phyloP scores from a whole-genome alignment of 2,888 invertebrate species.

The Caenorhabditis sp. region DNA sequence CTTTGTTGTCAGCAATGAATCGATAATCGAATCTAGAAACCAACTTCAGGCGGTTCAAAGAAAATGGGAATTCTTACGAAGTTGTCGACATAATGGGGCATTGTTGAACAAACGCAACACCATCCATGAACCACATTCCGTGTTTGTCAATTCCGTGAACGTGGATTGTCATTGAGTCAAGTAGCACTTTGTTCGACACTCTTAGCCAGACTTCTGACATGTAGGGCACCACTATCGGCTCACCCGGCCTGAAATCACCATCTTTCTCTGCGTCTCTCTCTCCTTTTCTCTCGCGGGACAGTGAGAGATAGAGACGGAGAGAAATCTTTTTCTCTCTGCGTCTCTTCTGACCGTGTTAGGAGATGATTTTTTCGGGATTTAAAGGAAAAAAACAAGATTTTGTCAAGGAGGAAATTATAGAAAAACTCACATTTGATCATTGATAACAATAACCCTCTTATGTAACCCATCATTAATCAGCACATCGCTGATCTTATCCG shows the following conservation, averaged over 20 bases:
- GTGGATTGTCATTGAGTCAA: conserved; percentile 62
- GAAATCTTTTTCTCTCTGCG: no score
- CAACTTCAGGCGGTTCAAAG: background rate
- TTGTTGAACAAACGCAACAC: conserved; percentile 65
- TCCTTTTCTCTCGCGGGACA: no score
- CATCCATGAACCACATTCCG: conserved; percentile 64
- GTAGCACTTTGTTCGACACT: conserved; percentile 58
- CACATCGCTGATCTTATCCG: conserved; percentile 41
- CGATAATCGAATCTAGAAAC: conserved; percentile 58
- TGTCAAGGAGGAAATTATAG: background rate
- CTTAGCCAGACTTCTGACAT: conserved; percentile 60
- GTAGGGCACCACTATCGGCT: conserved; percentile 61
- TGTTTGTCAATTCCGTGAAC: conserved; percentile 66
- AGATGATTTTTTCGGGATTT: no score
- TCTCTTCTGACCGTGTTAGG: no score
- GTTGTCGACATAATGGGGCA: conserved; percentile 61
- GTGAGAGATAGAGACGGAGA: no score
- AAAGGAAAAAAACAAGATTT: no score
- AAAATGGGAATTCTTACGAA: background rate
- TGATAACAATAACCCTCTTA: conserved; percentile 54
- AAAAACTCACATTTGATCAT: conserved; percentile 51
- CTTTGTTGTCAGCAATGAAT: conserved; percentile 65
- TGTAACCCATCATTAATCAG: conserved; percentile 56
- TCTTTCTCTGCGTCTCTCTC: no score
- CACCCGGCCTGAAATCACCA: conserved; percentile 62